Base-by-base conservation (phyloP, 1,140 invertebrate species). In the Araneus ventricosus region DNA sequence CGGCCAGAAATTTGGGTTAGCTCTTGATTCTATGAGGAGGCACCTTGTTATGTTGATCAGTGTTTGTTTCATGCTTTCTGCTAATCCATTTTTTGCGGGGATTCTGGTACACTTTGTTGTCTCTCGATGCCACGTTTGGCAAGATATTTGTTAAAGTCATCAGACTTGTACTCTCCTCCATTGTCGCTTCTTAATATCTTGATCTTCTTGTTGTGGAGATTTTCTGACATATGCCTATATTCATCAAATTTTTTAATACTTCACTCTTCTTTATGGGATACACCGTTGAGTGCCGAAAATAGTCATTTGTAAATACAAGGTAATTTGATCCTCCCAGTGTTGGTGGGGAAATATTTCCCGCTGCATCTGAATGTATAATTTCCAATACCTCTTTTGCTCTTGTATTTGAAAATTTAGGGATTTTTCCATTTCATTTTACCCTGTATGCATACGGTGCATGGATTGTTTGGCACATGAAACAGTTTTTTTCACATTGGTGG, bases 1-100 rank as follows among this genome's bases (percentile, higher is more conserved):
- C 96, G 95, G 95, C 96, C 96, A 96, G 59, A 95, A 94, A 10
- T 92, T 37, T 61, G 95, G 94, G 30, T 95, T 94, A 30, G 96
- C 88, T 57, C 95, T 90, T 22, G 95, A 94, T 3, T 96, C 94
- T 27, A 67, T 91, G 92, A 96, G 34, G 94, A 96, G 93, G 82
- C 94, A 94, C 94, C 95, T 94, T 52, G 95, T 95, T 88, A 94
- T 95, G 94, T 96, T 96, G 94, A 95, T 95, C 5, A 95, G 39
- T 8, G 95, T 95, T 61, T 95, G 61, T 84, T 95, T 95, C 94
- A 96, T 95, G 41, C 96, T 94, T 94, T 96, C 96, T 24, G 96
- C 94, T 2, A 96, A 95, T 94, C 96, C 95, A 95, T 96, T 96
- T 94, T 95, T 93, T 96, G 95, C 88, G 96, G 96, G 8, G 95